These are phyloP conservation scores for Baryphthengus martii DNA, from an alignment of 2,113 vertebrate species.

Conservation along the genomic window DNA sequence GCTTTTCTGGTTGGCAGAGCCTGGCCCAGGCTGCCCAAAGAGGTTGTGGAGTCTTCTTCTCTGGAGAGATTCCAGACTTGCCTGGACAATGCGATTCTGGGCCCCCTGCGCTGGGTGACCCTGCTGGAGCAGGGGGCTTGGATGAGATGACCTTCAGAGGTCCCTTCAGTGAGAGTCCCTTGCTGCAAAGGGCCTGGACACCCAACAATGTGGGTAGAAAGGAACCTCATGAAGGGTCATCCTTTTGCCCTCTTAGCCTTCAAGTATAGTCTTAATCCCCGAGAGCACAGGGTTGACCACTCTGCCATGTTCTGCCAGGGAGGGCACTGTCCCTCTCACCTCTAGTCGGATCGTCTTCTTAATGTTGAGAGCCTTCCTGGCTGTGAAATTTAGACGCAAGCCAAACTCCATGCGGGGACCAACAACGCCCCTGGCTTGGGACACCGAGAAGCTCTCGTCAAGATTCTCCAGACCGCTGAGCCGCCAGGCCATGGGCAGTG, in stretches of 20 bases:
- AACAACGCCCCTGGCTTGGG: slow-evolving; percentile 72
- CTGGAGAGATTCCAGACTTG: no score
- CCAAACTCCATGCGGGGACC: slow-evolving; percentile 58
- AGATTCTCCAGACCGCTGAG: slow-evolving; percentile 82
- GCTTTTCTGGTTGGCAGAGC: no score
- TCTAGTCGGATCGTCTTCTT: slow-evolving; percentile 84
- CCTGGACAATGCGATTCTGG: no score
- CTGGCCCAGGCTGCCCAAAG: no score
- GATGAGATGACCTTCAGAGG: no score
- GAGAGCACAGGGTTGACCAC: neutral
- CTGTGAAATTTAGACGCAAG: slow-evolving; percentile 78
- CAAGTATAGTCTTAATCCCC: neutral
- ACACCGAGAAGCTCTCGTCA: slow-evolving; percentile 78
- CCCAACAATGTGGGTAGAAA: rapidly evolving
- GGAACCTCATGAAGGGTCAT: neutral
- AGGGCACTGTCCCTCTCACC: slow-evolving; percentile 63
- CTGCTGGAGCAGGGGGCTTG: no score
- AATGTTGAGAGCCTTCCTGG: slow-evolving; percentile 68
- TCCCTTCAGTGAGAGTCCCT: neutral
- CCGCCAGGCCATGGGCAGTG: slow-evolving; percentile 81
- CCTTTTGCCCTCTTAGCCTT: neutral
- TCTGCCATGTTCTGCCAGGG: neutral
- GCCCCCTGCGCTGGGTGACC: no score
- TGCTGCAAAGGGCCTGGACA: neutral
- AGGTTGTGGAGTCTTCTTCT: no score